Percentiles rank a stretch among this genome's conserved stretches.
Evolutionary conservation across 2,888 invertebrate genomes (phyloP).

Genomic region (Tortricodes alternella): DNA sequence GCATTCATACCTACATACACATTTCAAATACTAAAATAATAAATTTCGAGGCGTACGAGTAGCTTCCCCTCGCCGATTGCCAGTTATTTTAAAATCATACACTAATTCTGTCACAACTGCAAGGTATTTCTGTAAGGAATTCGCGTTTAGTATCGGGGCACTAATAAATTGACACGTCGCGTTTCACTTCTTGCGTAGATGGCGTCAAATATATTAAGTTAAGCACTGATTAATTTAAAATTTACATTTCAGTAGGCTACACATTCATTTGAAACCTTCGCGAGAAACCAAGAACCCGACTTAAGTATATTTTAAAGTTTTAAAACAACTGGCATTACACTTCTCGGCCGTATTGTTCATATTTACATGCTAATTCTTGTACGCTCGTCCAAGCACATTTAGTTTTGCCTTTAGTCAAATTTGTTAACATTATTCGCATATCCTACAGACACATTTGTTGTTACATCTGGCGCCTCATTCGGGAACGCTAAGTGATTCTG

Average conservation of each 20-base stretch:
- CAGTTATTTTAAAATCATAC: constrained; percentile 13
- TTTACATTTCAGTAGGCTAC: too few relatives aligned
- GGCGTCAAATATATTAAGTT: not conserved
- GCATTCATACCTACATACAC: too few relatives aligned
- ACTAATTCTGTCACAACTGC: constrained; percentile 13
- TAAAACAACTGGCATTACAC: constrained; percentile 7
- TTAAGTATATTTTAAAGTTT: too few relatives aligned
- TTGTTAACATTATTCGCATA: constrained; percentile 9
- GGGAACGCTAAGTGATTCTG: too few relatives aligned
- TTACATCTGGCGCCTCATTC: too few relatives aligned
- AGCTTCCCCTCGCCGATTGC: constrained; percentile 6
- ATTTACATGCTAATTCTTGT: constrained; percentile 11
- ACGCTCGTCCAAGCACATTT: not conserved
- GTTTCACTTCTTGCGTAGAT: not conserved
- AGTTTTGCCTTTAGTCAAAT: constrained; percentile 1
- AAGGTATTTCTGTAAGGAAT: not conserved
- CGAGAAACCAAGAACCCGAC: too few relatives aligned
- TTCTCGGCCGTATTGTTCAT: not conserved
- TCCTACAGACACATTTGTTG: constrained; percentile 7
- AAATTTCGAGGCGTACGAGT: constrained; percentile 24
- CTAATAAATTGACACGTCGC: not conserved
- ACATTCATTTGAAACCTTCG: too few relatives aligned
- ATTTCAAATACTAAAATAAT: constrained; percentile 17
- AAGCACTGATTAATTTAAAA: too few relatives aligned
- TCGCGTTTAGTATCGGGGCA: not conserved